phyloP scores from a whole-genome alignment of 2,888 invertebrate genomes.

The Athalia rosae region DNA sequence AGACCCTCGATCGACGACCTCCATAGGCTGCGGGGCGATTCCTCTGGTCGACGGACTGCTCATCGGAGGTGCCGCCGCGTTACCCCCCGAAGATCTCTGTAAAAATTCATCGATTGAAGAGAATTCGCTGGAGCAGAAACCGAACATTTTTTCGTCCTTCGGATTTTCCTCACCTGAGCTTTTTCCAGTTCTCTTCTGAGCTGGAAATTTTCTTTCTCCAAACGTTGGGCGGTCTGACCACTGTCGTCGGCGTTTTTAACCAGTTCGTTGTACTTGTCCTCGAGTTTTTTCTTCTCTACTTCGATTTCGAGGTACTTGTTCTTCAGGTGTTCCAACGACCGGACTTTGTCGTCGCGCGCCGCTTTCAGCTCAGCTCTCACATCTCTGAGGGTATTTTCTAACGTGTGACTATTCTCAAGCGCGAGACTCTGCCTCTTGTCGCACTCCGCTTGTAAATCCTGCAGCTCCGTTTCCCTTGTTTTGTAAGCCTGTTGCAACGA shows the following conservation, averaged over 20 bases:
- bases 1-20: background rate
- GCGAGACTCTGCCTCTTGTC: constrained; percentile 64
- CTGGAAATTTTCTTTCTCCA: constrained; percentile 66
- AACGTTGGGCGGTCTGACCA: constrained; percentile 61
- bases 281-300: constrained; percentile 60
- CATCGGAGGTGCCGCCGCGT: too few relatives aligned
- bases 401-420: constrained; percentile 58
- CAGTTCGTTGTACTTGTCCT: constrained; percentile 63
- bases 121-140: too few relatives aligned
- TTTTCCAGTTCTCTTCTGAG: constrained; percentile 63
- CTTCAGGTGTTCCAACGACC: constrained; percentile 65
- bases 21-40: background rate
- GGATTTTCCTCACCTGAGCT: constrained; percentile 57
- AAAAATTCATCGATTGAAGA: too few relatives aligned
- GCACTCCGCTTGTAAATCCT: constrained; percentile 67
- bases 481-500: constrained; percentile 68
- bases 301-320: constrained; percentile 63
- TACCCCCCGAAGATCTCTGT: too few relatives aligned
- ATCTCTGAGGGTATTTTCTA: constrained; percentile 61
- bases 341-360: constrained; percentile 60
- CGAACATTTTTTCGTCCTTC: background rate
- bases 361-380: constrained; percentile 61
- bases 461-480: constrained; percentile 64
- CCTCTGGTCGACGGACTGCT: background rate
- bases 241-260: constrained; percentile 56